These are phyloP conservation scores for Melanostoma scalare DNA, from an alignment of 2,888 invertebrate species.

Conservation along the genomic window DNA sequence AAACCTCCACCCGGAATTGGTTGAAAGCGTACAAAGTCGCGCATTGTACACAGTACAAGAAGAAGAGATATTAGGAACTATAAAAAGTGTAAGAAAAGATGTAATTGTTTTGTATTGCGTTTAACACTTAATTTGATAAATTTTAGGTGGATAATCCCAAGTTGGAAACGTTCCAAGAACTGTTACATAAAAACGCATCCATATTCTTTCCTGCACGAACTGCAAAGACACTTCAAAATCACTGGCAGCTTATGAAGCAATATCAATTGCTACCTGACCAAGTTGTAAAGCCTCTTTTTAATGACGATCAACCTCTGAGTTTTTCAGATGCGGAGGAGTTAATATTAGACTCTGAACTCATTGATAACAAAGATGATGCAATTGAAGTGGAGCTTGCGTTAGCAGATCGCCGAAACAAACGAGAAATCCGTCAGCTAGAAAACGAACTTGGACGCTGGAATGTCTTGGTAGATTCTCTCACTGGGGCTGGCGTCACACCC, in stretches of 20 bases:
- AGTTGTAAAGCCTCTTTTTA: conserved; percentile 86
- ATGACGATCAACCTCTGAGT: conserved; percentile 86
- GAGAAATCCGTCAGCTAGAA: conserved; percentile 93
- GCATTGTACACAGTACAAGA: conserved; percentile 95
- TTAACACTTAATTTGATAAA: neutral
- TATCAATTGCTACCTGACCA: conserved; percentile 96
- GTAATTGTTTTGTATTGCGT: neutral
- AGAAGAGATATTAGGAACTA: conserved; percentile 91
- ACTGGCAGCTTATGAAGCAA: conserved; percentile 96
- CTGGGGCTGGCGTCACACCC: conserved; percentile 88
- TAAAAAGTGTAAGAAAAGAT: conserved; percentile 87
- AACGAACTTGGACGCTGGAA: conserved; percentile 96
- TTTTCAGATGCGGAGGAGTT: conserved; percentile 97
- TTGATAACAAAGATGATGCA: conserved; percentile 90
- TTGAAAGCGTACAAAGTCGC: conserved; percentile 92
- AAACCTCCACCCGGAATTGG: conserved; percentile 95
- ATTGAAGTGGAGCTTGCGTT: conserved; percentile 90
- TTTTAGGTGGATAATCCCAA: conserved; percentile 87
- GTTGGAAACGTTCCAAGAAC: conserved; percentile 91
- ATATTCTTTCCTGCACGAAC: conserved; percentile 94
- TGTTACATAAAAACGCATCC: conserved; percentile 91
- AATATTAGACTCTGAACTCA: conserved; percentile 91
- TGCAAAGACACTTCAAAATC: conserved; percentile 90
- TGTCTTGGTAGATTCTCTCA: conserved; percentile 94
- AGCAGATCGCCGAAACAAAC: conserved; percentile 89